Evolutionary conservation across 2,888 invertebrate genomes (phyloP).

Genomic region (Drosophila lutescens): DNA sequence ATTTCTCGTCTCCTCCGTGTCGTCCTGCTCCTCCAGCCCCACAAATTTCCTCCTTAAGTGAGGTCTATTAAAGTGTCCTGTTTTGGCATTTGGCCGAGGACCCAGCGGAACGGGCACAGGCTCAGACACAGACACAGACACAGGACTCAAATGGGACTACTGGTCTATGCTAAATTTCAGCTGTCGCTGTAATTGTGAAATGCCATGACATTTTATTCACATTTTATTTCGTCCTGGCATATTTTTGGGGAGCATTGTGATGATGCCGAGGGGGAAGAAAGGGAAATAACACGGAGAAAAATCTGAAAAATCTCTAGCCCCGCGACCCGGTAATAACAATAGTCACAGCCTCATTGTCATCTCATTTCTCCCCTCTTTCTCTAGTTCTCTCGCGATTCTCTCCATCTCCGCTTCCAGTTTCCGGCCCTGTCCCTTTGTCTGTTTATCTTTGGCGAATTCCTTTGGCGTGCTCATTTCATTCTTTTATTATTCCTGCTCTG

Average conservation of each 20-base stretch:
- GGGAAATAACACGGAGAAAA: slow-evolving; percentile 32
- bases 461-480: slow-evolving; percentile 63
- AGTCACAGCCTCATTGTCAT: slow-evolving; percentile 50
- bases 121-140: slow-evolving; percentile 12
- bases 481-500: slow-evolving; percentile 47
- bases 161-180: slow-evolving; percentile 61
- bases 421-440: slow-evolving; percentile 61
- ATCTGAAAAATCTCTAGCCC: slow-evolving; percentile 65
- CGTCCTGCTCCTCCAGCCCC: slow-evolving; percentile 4
- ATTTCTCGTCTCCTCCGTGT: background rate
- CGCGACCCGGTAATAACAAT: slow-evolving; percentile 58
- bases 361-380: slow-evolving; percentile 39
- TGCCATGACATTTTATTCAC: slow-evolving; percentile 70
- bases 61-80: slow-evolving; percentile 43
- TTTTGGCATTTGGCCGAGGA: slow-evolving; percentile 48
- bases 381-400: slow-evolving; percentile 18
- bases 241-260: slow-evolving; percentile 54
- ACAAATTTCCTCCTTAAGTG: slow-evolving; percentile 39
- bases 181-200: slow-evolving; percentile 71
- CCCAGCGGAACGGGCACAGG: slow-evolving; percentile 25
- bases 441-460: slow-evolving; percentile 74
- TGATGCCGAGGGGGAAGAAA: background rate
- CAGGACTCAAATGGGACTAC: slow-evolving; percentile 52
- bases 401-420: slow-evolving; percentile 8
- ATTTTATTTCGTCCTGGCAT: slow-evolving; percentile 65